A percentile compares a stretch with the other conserved stretches of the same genome.
These are phyloP conservation scores for Stomatorhinus walkeri DNA, from an alignment of 2,797 vertebrate species.

Conservation along the genomic window DNA sequence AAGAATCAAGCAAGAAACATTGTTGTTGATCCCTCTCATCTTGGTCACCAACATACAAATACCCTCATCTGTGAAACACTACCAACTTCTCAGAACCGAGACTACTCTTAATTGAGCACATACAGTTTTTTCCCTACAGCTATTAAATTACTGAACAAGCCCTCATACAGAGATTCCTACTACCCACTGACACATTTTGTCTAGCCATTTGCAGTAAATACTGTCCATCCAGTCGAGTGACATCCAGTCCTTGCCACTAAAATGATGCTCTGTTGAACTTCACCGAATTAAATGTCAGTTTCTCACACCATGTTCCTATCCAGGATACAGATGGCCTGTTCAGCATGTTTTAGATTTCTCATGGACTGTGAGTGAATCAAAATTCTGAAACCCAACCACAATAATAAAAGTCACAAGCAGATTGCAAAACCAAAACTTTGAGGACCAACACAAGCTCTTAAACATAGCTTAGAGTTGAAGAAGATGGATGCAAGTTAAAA, in stretches of 20 bases:
- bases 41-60: too few species aligned
- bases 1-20: too few species aligned
- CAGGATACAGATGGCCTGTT: neutral
- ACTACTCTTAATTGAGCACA: too few species aligned
- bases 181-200: too few species aligned
- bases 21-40: too few species aligned
- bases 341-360: neutral
- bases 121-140: too few species aligned
- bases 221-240: neutral
- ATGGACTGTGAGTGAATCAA: neutral
- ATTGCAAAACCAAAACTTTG: neutral
- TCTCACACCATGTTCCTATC: neutral
- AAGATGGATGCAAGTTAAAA: neutral
- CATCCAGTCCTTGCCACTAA: neutral
- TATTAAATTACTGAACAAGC: too few species aligned
- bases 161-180: too few species aligned
- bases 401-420: neutral
- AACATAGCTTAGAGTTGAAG: neutral
- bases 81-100: too few species aligned
- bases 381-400: neutral
- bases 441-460: neutral
- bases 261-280: neutral
- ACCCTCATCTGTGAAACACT: too few species aligned
- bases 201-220: too few species aligned
- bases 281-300: neutral